These are phyloP conservation scores for Ondatra zibethicus DNA, from an alignment of 2,113 vertebrate species.

Conservation along the genomic window DNA sequence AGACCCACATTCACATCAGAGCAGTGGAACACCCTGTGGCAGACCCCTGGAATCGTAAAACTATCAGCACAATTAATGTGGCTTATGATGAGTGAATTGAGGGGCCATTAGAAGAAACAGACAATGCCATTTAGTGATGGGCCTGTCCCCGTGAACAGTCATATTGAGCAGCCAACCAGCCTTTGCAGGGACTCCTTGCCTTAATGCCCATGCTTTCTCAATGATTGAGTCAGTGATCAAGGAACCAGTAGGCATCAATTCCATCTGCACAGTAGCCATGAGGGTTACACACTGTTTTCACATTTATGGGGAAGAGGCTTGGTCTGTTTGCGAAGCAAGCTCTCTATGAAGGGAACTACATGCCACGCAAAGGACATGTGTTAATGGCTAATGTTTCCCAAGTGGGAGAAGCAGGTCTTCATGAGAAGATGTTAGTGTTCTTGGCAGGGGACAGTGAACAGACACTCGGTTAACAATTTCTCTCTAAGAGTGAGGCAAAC, in stretches of 20 bases:
- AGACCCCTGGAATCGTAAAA: too few species aligned
- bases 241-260: constrained; percentile 79
- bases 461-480: too few species aligned
- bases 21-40: too few species aligned
- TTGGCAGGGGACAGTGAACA: too few species aligned
- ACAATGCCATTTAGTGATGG: not conserved
- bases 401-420: too few species aligned
- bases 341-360: not conserved
- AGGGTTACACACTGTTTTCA: constrained; percentile 79
- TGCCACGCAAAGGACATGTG: too few species aligned
- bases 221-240: constrained; percentile 90
- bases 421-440: too few species aligned
- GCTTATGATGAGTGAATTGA: too few species aligned
- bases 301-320: not conserved
- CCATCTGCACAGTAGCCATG: constrained; percentile 62
- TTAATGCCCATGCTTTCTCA: constrained; percentile 87
- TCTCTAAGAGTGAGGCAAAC: too few species aligned
- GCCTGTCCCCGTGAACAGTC: constrained; percentile 82
- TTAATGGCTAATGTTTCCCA: not conserved
- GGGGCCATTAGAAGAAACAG: not conserved
- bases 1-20: too few species aligned
- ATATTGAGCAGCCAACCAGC: constrained; percentile 93
- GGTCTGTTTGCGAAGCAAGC: not conserved
- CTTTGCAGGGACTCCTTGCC: constrained; percentile 89
- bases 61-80: too few species aligned